Base-by-base conservation (phyloP, 2,797 vertebrate species). In the Chrysocyon brachyurus region DNA sequence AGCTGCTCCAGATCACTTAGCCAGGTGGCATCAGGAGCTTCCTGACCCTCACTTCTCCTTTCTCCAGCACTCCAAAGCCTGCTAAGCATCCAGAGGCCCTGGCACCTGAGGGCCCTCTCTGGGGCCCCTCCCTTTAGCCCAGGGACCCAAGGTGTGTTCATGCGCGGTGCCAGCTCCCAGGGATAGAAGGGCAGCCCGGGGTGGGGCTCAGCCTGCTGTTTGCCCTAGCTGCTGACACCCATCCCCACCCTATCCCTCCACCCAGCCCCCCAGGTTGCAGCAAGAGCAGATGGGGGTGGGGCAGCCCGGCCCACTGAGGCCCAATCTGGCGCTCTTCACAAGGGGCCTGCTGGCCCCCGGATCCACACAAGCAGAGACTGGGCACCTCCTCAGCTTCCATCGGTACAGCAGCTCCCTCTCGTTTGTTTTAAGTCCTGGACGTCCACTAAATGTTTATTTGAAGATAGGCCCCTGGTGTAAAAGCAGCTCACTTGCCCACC, bases 211-310 rank as follows among this genome's bases (percentile, higher is more conserved):
- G 54, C 49, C 77, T 49, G 28, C 33, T 63, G 54, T 64, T 70
- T 77, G 54, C 56, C 88, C 19, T 22, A 57, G 56, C n/a, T 46
- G 8, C 72, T 24, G 36, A 52, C 17, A 6, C 14, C 26, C 15
- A 1, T 26, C 0, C 9, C 33, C 24, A 75, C 40, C n/a, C 16
- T 10, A 36, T 24, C 22, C 21, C 16, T 66, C 14, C 0, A 1
- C 4, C 12, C 46, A 75, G 1, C 1, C 7, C 5, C 24, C 3
- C 46, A 83, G 46, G 59, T 40, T 95, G 54, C 56, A 36, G 17
- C 31, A 56, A 46, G 17, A 68, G 21, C 57, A 21, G 22, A 52
- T 64, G 28, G 12, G 19, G 10, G 24, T 9, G 14, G 19, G 17
- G 33, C 9, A 52, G 36, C 7, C 14, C 19, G 56, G 15, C 2